Base-by-base conservation (phyloP, 2,113 vertebrate genomes). In the Platycercus adscitus region DNA sequence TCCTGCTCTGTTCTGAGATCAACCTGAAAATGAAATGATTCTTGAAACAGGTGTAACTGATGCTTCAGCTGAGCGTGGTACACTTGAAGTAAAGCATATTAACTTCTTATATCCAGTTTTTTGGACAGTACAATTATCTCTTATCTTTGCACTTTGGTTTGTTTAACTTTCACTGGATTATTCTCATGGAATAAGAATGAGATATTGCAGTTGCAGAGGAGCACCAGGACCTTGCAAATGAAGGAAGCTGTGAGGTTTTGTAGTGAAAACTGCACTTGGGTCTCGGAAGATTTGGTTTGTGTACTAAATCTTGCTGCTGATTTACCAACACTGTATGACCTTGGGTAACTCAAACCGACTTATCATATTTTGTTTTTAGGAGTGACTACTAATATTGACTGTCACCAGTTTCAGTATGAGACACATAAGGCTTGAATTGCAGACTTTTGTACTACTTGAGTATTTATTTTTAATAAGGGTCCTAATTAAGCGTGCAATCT, bases 401-500 rank as follows among this genome's bases (percentile, higher is more conserved):
- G 61, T 78, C 49, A 87, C n/a, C 53, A 53, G 20, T 47, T 92
- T 69, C 50, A 65, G 9, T 12, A 56, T 24, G 86, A 76, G 33
- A 21, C 17, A 31, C 20, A 18, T 0, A 35, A 47, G 41, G n/a
- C 49, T 91, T 73, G 49, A 87, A 87, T 25, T 53, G 41, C 72
- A 72, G 95, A 94, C 61, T 92, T 87, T 63, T 80, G 58, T 91
- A 46, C 78, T 92, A 55, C 66, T 63, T 10, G 28, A 88, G 58
- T 89, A 91, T 95, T 96, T 96, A 94, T 94, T 96, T 96, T 97
- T 96, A 96, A 96, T 96, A 96, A 95, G 91, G 73, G 20, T 43
- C 88, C 63, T 96, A 96, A 97, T 97, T 96, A 97, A 97, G 78
- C 0, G 53, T 93, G 83, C 73, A 87, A 95, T 94, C 83, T 92